A percentile compares a stretch with the other conserved stretches of the same genome.
These are phyloP conservation scores for Sternarchorhynchus goeldii DNA, from an alignment of 2,797 vertebrate genomes.

Conservation along the genomic window DNA sequence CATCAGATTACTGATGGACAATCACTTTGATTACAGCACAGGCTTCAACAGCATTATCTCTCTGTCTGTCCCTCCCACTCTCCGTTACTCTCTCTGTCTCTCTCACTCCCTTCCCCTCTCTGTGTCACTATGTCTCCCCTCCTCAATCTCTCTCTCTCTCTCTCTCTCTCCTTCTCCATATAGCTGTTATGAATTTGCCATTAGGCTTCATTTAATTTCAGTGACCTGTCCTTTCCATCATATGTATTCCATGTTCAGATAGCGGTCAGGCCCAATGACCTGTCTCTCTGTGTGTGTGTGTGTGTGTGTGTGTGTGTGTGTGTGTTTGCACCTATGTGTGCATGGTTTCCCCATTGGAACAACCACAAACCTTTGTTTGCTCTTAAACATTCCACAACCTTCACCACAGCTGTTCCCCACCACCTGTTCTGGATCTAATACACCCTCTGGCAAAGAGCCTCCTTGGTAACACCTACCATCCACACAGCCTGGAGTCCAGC, in stretches of 20 bases:
- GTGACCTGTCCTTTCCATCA: slow-evolving; percentile 25
- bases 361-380: not conserved
- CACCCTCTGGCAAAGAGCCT: not conserved
- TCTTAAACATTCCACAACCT: not conserved
- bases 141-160: not conserved
- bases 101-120: not conserved
- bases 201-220: slow-evolving; percentile 16
- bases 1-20: slow-evolving; percentile 49
- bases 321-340: slow-evolving; percentile 31
- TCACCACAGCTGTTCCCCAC: not conserved
- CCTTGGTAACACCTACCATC: not conserved
- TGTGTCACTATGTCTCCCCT: not conserved
- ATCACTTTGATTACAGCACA: slow-evolving; percentile 51
- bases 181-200: slow-evolving; percentile 23
- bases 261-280: not conserved
- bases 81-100: not conserved
- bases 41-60: not conserved
- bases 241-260: slow-evolving; percentile 9
- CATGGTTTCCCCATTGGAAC: not conserved
- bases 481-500: no score
- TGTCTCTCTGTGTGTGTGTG: slow-evolving; percentile 28
- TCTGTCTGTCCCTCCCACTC: not conserved
- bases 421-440: not conserved
- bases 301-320: slow-evolving; percentile 19
- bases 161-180: not conserved